Evolutionary conservation across 2,797 vertebrate species (phyloP).

Genomic region (Coccyzus lansbergi): DNA sequence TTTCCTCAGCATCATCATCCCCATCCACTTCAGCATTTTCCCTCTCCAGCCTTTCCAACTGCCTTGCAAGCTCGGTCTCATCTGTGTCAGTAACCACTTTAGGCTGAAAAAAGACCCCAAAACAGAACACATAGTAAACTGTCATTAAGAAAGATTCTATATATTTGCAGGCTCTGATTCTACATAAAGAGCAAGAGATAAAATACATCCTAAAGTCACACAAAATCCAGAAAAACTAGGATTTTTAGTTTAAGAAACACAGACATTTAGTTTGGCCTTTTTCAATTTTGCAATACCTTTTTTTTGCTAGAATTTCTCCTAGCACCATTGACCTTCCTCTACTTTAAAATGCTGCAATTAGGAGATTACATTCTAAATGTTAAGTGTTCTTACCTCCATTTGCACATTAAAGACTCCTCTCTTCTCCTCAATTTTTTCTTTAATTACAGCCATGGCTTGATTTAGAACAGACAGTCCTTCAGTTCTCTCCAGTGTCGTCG

Average conservation of each 20-base stretch:
- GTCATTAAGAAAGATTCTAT: neutral
- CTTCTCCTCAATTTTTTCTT: constrained; percentile 98
- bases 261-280: neutral
- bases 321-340: neutral
- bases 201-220: neutral
- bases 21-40: constrained; percentile 99
- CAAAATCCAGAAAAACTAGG: neutral
- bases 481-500: constrained; percentile 96
- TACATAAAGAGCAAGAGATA: neutral
- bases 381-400: constrained; percentile 87
- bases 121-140: neutral
- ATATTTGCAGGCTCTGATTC: neutral
- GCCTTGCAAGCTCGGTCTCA: constrained; percentile 95
- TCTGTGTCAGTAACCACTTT: constrained; percentile 99
- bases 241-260: neutral
- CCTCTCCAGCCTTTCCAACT: constrained; percentile 93
- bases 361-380: too few relatives aligned
- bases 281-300: neutral
- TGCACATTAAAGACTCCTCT: constrained; percentile 98
- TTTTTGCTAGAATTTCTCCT: neutral
- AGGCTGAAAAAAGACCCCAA: constrained; percentile 80
- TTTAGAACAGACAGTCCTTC: constrained; percentile 97
- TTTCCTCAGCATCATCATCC: constrained; percentile 96
- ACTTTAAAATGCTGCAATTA: neutral
- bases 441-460: constrained; percentile 98